Evolutionary conservation across 1,140 invertebrate species (phyloP), one percentile per base, ranked within the genome.

Genomic region (Manduca sexta): DNA sequence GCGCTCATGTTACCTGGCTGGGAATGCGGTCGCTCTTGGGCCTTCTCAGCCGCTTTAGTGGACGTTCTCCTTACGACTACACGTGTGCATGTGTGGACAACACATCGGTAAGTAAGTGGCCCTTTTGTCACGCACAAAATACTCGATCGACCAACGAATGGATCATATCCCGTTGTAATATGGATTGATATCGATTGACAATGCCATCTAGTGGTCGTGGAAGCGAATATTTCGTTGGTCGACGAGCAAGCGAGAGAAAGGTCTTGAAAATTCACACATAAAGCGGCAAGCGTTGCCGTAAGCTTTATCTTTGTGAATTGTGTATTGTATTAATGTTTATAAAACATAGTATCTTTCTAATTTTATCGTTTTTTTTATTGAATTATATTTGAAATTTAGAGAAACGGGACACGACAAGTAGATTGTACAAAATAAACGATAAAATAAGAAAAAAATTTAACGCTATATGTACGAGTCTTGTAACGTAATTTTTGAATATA

Each of bases 51-150:
- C 76, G 82, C 77, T 85, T 87, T 87, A 78, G 86, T 87, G 79
- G 86, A 87, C 60, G 81, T 87, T 86, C 84, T 86, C 78, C 86
- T 80, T 76, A 87, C 84, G 72, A 87, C 86, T 87, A 84, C 79
- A 72, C 74, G 79, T 73, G 82, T 82, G 82, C 79, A 83, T 83
- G 79, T 83, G 82, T 82, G 79, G 76, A 83, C 82, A 85, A 85
- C 79, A 83, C 78, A 79, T 81, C 65, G 66, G 70, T 84, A 73
- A 84, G 69, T 84, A 77, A 73, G 65, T 45, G 67, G 60, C 61
- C 69, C 54, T 64, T 33, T 56, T 64, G 53, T 61, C 45, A 58
- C 61, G 63, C 66, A 64, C 72, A 62, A 52, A 31, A 53, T 49
- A 63, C 68, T 68, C 67, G 60, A 49, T 62, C 71, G 68, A 52